Conservation (phyloP, 2,888 invertebrate species). For the Amphipoea oculea region DNA sequence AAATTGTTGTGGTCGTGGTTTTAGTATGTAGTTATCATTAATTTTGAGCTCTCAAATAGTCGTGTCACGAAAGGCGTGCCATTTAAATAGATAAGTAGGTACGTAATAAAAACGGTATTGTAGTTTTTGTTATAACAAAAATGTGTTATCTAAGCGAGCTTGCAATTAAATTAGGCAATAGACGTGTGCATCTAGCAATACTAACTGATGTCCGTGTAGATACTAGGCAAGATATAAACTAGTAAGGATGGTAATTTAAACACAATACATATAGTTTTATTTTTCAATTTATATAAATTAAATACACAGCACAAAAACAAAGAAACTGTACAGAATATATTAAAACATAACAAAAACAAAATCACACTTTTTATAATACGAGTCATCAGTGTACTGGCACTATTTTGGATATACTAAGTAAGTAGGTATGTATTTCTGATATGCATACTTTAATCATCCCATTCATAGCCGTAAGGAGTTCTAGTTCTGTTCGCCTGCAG, state of each 20-base stretch:
- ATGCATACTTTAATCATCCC: slow-evolving; percentile 28
- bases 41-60: background rate
- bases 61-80: background rate
- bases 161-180: background rate
- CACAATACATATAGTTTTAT: background rate
- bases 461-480: slow-evolving; percentile 11
- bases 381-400: background rate
- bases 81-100: background rate
- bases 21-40: background rate
- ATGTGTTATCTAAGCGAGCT: background rate
- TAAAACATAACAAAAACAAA: slow-evolving; percentile 22
- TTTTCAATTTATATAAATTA: background rate
- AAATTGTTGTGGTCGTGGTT: background rate
- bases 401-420: background rate
- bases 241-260: background rate
- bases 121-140: background rate
- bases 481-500: slow-evolving; percentile 73
- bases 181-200: background rate
- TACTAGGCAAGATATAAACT: background rate
- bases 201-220: background rate
- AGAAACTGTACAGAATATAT: background rate
- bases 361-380: background rate
- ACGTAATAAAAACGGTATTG: background rate
- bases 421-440: background rate
- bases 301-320: background rate